A percentile compares a stretch with the other conserved stretches of the same genome.
Conservation (phyloP, 35 echinoderm and acorn worm species). For the Holothuria glaberrima region DNA sequence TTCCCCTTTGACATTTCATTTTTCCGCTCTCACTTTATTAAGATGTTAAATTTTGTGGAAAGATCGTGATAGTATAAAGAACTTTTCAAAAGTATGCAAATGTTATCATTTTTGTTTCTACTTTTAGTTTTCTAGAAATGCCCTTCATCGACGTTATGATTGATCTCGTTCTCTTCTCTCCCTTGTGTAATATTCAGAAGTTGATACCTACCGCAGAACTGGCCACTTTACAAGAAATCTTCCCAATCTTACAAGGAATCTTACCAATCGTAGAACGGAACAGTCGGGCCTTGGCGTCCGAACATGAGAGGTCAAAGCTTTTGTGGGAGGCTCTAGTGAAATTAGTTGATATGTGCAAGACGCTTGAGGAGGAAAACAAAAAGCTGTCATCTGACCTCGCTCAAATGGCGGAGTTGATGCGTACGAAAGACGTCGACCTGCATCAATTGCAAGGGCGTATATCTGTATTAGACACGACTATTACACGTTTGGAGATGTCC, state of each 20-base stretch:
- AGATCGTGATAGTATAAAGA: no score
- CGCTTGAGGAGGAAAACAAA: background rate
- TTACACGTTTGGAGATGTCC: slow-evolving; percentile 1
- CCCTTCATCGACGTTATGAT: no score
- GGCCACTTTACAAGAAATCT: background rate
- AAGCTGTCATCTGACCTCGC: background rate
- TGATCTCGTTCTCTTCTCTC: no score
- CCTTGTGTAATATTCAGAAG: no score
- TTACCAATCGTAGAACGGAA: no score
- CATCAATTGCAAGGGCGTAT: background rate
- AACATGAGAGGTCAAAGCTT: background rate
- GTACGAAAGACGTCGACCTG: background rate
- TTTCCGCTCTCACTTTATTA: no score
- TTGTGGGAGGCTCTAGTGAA: background rate
- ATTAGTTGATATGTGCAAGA: background rate
- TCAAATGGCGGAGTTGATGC: background rate
- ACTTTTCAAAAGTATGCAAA: no score
- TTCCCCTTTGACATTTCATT: no score
- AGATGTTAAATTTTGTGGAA: no score
- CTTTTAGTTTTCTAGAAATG: no score
- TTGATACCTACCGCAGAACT: background rate
- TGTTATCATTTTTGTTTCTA: no score
- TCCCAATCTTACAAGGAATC: background rate
- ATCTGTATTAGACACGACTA: background rate
- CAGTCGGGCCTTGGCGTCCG: background rate